phyloP scores from a whole-genome alignment of 2,113 vertebrate species.

The Myotis brandtii region DNA sequence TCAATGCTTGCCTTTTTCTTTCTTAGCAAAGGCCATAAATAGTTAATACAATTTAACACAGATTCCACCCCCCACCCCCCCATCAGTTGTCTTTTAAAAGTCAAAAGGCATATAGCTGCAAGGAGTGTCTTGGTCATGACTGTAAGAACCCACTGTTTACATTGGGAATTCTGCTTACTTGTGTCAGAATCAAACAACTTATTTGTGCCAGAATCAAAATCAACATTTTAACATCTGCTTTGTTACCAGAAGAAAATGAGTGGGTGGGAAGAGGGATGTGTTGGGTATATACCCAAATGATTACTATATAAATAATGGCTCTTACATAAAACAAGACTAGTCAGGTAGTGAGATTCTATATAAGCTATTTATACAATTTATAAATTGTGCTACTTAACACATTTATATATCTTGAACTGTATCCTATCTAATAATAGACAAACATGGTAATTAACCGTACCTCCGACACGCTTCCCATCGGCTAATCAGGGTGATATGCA shows the following conservation, averaged over 20 bases:
- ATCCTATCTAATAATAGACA: too few relatives aligned
- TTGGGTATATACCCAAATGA: neutral
- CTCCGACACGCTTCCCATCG: too few relatives aligned
- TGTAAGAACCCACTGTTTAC: too few relatives aligned
- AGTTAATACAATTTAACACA: neutral
- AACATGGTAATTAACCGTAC: too few relatives aligned
- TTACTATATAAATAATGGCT: neutral
- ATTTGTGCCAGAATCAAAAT: neutral
- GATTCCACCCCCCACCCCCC: neutral
- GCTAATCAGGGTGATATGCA: too few relatives aligned
- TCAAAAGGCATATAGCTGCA: neutral
- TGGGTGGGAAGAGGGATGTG: neutral
- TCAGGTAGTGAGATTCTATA: neutral
- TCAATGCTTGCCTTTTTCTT: constrained; percentile 24
- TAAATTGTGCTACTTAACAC: neutral
- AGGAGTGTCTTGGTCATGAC: too few relatives aligned
- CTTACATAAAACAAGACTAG: neutral
- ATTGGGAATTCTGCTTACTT: too few relatives aligned
- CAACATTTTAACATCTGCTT: neutral
- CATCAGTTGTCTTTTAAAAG: neutral
- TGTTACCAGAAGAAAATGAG: neutral
- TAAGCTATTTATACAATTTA: neutral
- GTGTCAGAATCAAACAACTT: too few relatives aligned
- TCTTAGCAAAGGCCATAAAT: neutral
- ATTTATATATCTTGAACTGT: neutral